phyloP scores from a whole-genome alignment of 1,140 invertebrate genomes.

The Euura lappo region DNA sequence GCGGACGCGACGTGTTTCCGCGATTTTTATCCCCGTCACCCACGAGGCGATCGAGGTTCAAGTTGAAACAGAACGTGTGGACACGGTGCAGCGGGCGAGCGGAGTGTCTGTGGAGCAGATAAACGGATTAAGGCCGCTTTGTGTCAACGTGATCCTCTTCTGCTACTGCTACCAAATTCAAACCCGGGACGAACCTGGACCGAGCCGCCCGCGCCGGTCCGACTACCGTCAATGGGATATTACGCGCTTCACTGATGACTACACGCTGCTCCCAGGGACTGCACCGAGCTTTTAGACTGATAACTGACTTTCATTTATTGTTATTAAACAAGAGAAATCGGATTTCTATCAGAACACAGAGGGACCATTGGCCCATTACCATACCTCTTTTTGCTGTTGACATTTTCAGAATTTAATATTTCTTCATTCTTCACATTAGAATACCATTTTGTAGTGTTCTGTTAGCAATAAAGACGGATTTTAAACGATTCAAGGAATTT shows the following conservation, averaged over 20 bases:
- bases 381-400: too few species aligned
- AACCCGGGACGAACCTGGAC: conserved; percentile 37
- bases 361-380: too few species aligned
- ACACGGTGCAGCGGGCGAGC: neutral
- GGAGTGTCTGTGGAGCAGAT: conserved; percentile 25
- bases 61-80: conserved; percentile 6
- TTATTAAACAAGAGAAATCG: neutral
- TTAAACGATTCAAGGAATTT: too few species aligned
- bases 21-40: too few species aligned
- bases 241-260: conserved; percentile 9
- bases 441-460: too few species aligned
- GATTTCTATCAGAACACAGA: neutral
- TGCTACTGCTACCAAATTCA: conserved; percentile 24
- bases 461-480: too few species aligned
- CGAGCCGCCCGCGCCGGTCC: neutral
- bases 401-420: too few species aligned
- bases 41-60: neutral
- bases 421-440: too few species aligned
- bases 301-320: conserved; percentile 7
- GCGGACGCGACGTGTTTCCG: too few species aligned
- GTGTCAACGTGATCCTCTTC: conserved; percentile 50
- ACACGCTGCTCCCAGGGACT: conserved; percentile 1
- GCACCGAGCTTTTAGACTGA: conserved; percentile 1
- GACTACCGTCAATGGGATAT: conserved; percentile 11
- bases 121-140: conserved; percentile 55